Base-by-base conservation (phyloP, 2,113 vertebrate genomes). In the Paramormyrops kingsleyae region DNA sequence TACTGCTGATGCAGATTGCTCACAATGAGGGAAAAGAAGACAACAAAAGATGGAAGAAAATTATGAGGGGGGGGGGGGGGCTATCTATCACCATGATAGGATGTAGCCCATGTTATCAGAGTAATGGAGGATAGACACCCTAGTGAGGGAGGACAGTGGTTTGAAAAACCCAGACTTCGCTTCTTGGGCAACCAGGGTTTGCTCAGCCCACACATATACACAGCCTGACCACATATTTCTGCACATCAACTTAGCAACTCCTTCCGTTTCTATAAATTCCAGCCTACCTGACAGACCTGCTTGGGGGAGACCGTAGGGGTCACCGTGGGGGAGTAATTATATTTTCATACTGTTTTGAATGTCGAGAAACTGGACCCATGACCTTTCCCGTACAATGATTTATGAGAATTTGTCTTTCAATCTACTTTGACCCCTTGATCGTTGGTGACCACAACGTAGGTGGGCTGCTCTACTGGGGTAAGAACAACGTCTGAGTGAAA, bases 1-100 rank as follows among this genome's bases (percentile, higher is more conserved):
- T 19, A 83, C 8, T 77, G 35, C 88, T 56, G 88, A 89, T 53
- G 46, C 24, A 89, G 46, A 89, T 83, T 89, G 47, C 9, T 35
- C 88, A 13, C 46, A 89, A 89, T 83, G 74, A 89, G 44, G 87
- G 62, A 24, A 24, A 21, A 39, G 5, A 24, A 15, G 66, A 50
- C 83, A 86, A 86, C 47, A 50, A 50, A 50, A 86, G 35, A 27
- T 85, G 42, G 80, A 13, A 84, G 19, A 85, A 85, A 74, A 35
- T 27, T 7, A 8, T 21, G 21, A 8, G 13, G 35, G 5, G 1
- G 46, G 83, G 83, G 44, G 19, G 17, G 5, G 2, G 27, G 5
- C 27, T 24, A 21, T 49, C 19, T 88, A 19, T n/a, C 46, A 42
- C 44, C 56, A n/a, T 27, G 44, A 47, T 27, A 62, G 42, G 39